phyloP scores from a whole-genome alignment of 2,113 vertebrate genomes.

The Chlamydotis undulata region DNA sequence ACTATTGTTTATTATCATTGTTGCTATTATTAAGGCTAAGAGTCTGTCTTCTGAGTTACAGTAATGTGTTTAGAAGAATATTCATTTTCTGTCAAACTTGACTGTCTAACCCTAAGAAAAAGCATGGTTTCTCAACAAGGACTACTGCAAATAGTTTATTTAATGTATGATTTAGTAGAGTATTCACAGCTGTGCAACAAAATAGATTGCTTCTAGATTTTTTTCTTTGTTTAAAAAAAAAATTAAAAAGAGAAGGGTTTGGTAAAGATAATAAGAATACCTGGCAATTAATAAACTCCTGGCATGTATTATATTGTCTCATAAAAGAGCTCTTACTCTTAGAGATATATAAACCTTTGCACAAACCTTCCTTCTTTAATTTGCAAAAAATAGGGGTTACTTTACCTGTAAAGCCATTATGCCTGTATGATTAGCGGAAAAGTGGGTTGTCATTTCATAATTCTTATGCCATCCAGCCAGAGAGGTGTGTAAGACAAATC shows the following conservation, averaged over 20 bases:
- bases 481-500: not conserved
- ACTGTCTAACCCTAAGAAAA: not conserved
- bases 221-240: not conserved
- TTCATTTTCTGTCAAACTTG: not conserved
- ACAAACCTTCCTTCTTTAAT: not conserved
- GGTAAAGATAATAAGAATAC: not conserved
- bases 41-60: not conserved
- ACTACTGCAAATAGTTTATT: not conserved
- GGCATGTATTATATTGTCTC: not conserved
- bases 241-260: not conserved
- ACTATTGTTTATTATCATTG: conserved; percentile 24
- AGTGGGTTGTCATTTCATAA: not conserved
- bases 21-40: conserved; percentile 21
- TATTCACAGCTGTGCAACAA: not conserved
- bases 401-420: not conserved
- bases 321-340: not conserved
- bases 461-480: not conserved
- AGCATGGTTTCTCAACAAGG: not conserved
- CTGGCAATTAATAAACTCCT: not conserved
- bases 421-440: not conserved
- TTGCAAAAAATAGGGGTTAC: not conserved
- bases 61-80: not conserved
- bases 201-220: not conserved
- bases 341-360: not conserved
- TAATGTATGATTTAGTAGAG: not conserved